Percentiles rank a stretch among this genome's conserved stretches.
Conservation (phyloP, 37 sponge, comb jelly and placozoan genomes). For the Ephydatia muelleri region DNA sequence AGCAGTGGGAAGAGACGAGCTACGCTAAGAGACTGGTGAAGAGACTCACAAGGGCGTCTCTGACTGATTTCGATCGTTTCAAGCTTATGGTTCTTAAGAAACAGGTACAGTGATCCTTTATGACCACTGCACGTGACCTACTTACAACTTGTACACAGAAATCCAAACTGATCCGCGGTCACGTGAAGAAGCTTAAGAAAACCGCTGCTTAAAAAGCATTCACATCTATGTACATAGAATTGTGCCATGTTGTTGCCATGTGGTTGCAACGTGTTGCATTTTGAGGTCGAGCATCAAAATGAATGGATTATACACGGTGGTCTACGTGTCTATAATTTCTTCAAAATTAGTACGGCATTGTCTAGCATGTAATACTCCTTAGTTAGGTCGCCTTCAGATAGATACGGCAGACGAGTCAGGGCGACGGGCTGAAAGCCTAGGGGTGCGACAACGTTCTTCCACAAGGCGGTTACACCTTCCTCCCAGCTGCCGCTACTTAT, state of each 20-base stretch:
- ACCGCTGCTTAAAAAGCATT: neutral
- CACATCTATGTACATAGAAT: neutral
- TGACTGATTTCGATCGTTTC: slow-evolving; percentile 95
- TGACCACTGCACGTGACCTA: neutral
- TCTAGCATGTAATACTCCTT: slow-evolving; percentile 36
- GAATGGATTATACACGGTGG: neutral
- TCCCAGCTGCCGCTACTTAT: slow-evolving; percentile 38
- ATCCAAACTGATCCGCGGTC: neutral
- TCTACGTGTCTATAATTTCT: neutral
- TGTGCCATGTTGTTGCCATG: neutral
- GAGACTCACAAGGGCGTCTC: slow-evolving; percentile 34
- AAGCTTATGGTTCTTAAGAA: slow-evolving; percentile 88
- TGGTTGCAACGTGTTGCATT: no score
- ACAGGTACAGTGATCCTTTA: slow-evolving; percentile 48
- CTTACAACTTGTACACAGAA: neutral
- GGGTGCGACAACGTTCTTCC: slow-evolving; percentile 35
- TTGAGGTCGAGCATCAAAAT: neutral
- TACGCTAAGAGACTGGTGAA: slow-evolving; percentile 75
- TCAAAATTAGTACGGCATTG: slow-evolving; percentile 45
- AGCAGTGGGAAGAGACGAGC: slow-evolving; percentile 77
- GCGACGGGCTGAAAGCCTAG: slow-evolving; percentile 46
- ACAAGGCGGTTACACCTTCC: slow-evolving; percentile 38
- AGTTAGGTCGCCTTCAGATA: slow-evolving; percentile 63
- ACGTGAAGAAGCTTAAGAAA: neutral
- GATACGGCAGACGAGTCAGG: slow-evolving; percentile 62